Percentiles rank a stretch among this genome's conserved stretches.
Evolutionary conservation across 2,888 invertebrate species (phyloP).

Genomic region (Drosophila leonis): DNA sequence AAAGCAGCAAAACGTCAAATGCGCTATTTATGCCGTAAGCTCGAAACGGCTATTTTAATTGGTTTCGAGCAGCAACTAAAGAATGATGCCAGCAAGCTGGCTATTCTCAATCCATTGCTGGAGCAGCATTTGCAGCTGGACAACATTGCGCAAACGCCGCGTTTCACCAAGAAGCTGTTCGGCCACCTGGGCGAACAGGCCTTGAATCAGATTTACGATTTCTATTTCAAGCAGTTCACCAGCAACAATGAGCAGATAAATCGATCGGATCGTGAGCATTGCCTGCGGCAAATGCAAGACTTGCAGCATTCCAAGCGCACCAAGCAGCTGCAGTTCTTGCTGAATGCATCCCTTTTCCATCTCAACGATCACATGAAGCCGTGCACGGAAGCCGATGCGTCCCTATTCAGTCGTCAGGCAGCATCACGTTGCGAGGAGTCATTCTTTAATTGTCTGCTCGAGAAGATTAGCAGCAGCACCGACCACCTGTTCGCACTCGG

Average conservation of each 20-base stretch:
- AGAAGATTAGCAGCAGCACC: conserved; percentile 11
- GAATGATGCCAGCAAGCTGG: conserved; percentile 31
- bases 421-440: conserved; percentile 54
- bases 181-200: conserved; percentile 8
- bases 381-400: conserved; percentile 33
- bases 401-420: conserved; percentile 47
- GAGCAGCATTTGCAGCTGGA: conserved; percentile 31
- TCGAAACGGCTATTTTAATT: too few species aligned
- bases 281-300: conserved; percentile 51
- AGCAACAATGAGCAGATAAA: conserved; percentile 8
- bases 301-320: conserved; percentile 13
- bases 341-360: conserved; percentile 35
- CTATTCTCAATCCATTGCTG: conserved; percentile 32
- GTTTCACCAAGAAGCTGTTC: conserved; percentile 31
- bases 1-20: conserved; percentile 29
- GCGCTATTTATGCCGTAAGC: conserved; percentile 20
- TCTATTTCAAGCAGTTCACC: conserved; percentile 24
- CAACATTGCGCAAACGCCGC: conserved; percentile 25
- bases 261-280: conserved; percentile 31
- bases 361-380: conserved; percentile 39
- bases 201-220: conserved; percentile 27
- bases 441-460: conserved; percentile 37
- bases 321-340: conserved; percentile 29
- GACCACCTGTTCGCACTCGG: conserved; percentile 8
- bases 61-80: conserved; percentile 30